Base-by-base conservation (phyloP, 2,888 invertebrate species). In the Corbicula japonica region DNA sequence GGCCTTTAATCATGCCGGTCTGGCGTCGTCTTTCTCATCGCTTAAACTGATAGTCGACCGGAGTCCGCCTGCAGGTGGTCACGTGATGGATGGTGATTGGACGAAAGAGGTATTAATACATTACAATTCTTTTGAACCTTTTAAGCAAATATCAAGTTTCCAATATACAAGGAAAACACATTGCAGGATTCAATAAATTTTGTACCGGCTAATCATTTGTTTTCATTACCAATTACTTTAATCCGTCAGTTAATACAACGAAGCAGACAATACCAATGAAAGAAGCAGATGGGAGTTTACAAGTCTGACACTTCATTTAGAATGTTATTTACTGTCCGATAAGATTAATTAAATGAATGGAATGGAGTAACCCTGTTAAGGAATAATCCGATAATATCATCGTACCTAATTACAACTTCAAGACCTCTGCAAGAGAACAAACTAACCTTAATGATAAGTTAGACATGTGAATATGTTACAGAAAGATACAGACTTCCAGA, bases 401-500 rank as follows among this genome's bases (percentile, higher is more conserved):
- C 2, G 6, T 10, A 12, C 30, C n/a, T 54, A 15, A 1, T 2
- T n/a, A 32, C 15, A 58, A 34, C 12, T 58, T 34, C n/a, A n/a
- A n/a, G n/a, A n/a, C n/a, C n/a, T n/a, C n/a, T n/a, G n/a, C n/a
- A n/a, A n/a, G n/a, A n/a, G n/a, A n/a, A n/a, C n/a, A n/a, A n/a
- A n/a, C n/a, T n/a, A n/a, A n/a, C n/a, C n/a, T n/a, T n/a, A n/a
- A n/a, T n/a, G n/a, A n/a, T n/a, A n/a, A n/a, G n/a, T n/a, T n/a
- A n/a, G n/a, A n/a, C n/a, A n/a, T n/a, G n/a, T n/a, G n/a, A n/a
- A n/a, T n/a, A n/a, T n/a, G 23, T 5, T 21, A n/a, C 15, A 60
- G 63, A 63, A 65, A 32, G 82, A 82, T 35, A 1, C 72, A n/a
- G 75, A 81, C 41, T 81, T 62, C 61, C 79, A 84, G 34, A 63